Evolutionary conservation across 2,888 invertebrate genomes (phyloP), one percentile per base, ranked within the genome.

Genomic region (Priocnemis perturbator): DNA sequence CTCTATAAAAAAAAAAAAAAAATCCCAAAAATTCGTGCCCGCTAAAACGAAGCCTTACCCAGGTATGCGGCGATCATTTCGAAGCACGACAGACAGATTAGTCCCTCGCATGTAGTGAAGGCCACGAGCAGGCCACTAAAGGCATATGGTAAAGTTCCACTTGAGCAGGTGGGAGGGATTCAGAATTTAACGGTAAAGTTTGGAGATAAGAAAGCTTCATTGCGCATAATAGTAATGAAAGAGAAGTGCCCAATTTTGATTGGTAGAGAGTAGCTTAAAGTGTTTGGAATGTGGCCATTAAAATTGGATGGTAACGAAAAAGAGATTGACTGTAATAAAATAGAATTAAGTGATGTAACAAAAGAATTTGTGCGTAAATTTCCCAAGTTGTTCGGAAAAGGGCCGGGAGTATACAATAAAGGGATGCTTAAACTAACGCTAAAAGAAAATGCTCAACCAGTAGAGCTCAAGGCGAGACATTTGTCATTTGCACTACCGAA

Each of bases 221-320:
- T 76, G 26, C 20, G 59, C 55, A 63, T 68, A 23, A 61, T 64
- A 62, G 56, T 72, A 45, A 70, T 76, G 65, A 69, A 78, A 64
- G 60, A 73, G 53, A 68, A 74, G 37, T 75, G 71, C 37, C 67
- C 73, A 57, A 79, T 77, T 57, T 64, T 83, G 19, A 70, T 81
- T n/a, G 82, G 80, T 23, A 69, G 79, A 45, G 74, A 84, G 56
- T 82, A 79, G 81, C 61, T 81, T 56, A 64, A 72, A 45, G 65
- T 71, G 60, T 71, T 83, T 55, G 66, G 74, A 21, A 61, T 79
- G 26, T 73, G 79, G 73, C 71, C 71, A 60, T 58, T 45, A 57
- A 67, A 23, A 20, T 26, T 53, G 44, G 26, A 26, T 3, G 26
- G 7, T 26, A 64, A 55, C 64, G 67, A 21, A 20, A 57, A 20